Conservation (phyloP, 1,140 invertebrate genomes). For the Pogonomyrmex californicus region DNA sequence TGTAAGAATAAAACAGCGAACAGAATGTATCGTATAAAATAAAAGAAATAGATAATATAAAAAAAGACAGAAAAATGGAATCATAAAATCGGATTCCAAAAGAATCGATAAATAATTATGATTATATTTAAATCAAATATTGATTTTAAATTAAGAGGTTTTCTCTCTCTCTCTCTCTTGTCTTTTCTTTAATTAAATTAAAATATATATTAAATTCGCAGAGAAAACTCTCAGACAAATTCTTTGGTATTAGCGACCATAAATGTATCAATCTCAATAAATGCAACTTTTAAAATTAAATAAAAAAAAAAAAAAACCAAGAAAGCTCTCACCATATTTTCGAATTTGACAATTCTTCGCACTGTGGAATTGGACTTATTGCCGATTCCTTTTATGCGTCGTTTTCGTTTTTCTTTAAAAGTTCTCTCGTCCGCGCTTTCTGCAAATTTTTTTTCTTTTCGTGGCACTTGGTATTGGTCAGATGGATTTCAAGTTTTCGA, state of each 20-base stretch:
- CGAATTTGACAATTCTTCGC: not conserved
- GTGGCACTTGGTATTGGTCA: not conserved
- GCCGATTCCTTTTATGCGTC: not conserved
- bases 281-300: not conserved
- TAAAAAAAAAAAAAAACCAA: not conserved
- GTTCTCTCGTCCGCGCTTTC: not conserved
- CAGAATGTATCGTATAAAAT: not conserved
- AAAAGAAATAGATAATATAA: not conserved
- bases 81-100: not conserved
- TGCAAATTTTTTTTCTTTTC: not conserved
- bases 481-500: not conserved
- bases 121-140: not conserved
- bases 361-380: not conserved
- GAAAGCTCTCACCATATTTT: conserved; percentile 36
- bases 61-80: not conserved
- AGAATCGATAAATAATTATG: not conserved
- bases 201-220: not conserved
- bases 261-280: not conserved
- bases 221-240: not conserved
- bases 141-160: not conserved
- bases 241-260: not conserved
- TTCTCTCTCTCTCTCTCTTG: not conserved
- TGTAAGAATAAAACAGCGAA: not conserved
- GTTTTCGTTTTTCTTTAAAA: not conserved
- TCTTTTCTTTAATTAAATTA: not conserved